These are phyloP conservation scores for Xiphorhynchus elegans DNA, from an alignment of 2,113 vertebrate genomes.

Conservation along the genomic window DNA sequence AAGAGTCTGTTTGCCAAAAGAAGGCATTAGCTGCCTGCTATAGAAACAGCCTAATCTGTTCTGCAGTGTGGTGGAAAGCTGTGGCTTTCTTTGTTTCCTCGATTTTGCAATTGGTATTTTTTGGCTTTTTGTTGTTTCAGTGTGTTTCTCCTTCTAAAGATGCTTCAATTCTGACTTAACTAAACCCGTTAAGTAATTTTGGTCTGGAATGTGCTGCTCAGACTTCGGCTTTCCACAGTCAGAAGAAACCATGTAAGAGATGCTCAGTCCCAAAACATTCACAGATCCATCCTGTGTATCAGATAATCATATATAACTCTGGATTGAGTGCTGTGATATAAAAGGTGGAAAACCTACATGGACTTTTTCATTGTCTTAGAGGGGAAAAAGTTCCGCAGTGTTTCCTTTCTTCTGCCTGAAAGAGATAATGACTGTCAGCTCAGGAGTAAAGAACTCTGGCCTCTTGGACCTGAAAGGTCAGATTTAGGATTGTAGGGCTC, in stretches of 20 bases:
- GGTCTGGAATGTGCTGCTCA: background rate
- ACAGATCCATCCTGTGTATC: background rate
- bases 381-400: background rate
- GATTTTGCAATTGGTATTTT: background rate
- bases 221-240: background rate
- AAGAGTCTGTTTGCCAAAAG: slow-evolving; percentile 45
- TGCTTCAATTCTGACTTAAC: background rate
- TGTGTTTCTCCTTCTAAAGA: background rate
- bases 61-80: background rate
- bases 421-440: background rate
- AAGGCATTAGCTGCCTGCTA: slow-evolving; percentile 31
- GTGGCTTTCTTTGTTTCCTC: slow-evolving; percentile 19
- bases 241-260: background rate
- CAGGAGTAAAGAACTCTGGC: background rate
- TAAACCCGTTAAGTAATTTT: background rate
- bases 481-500: background rate
- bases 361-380: background rate
- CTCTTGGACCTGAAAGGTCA: background rate
- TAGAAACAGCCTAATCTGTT: slow-evolving; percentile 33
- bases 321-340: background rate
- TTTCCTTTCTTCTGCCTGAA: background rate
- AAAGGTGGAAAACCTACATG: background rate
- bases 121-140: background rate
- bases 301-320: background rate
- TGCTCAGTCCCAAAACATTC: background rate